A percentile compares a stretch with the other conserved stretches of the same genome.
Evolutionary conservation across 2,888 invertebrate species (phyloP).

Genomic region (Drosophila quinaria): DNA sequence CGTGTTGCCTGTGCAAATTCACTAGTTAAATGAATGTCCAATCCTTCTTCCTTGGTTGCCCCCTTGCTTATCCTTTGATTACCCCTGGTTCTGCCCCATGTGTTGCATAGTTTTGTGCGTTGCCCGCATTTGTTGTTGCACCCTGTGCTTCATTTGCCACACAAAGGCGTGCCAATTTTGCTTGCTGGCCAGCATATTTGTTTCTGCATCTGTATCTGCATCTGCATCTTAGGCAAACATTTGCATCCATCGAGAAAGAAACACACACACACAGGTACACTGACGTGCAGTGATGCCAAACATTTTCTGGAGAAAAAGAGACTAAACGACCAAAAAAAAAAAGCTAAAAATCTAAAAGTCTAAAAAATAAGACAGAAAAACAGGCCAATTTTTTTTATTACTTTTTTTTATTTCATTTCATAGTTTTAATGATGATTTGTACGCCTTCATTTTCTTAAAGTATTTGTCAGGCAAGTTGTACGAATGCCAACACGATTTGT

Average conservation of each 20-base stretch:
- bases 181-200: conserved; percentile 16
- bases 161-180: conserved; percentile 44
- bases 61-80: neutral
- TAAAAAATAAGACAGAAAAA: too few relatives aligned
- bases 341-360: too few relatives aligned
- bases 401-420: too few relatives aligned
- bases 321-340: too few relatives aligned
- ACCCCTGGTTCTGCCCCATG: neutral
- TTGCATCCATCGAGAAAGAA: conserved; percentile 6
- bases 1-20: conserved; percentile 9
- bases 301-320: too few relatives aligned
- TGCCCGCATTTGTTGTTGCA: conserved; percentile 11
- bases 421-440: too few relatives aligned
- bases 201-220: conserved; percentile 14
- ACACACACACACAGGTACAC: neutral
- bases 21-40: conserved; percentile 6
- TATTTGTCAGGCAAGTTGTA: too few relatives aligned
- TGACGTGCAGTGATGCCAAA: too few relatives aligned
- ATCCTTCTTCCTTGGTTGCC: neutral
- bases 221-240: conserved; percentile 29
- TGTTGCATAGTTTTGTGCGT: conserved; percentile 7
- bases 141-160: conserved; percentile 8
- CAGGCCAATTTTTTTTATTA: too few relatives aligned
- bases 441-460: too few relatives aligned
- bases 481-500: too few relatives aligned